phyloP scores from a whole-genome alignment of 2,888 invertebrate genomes.

The Nephrotoma appendiculata region DNA sequence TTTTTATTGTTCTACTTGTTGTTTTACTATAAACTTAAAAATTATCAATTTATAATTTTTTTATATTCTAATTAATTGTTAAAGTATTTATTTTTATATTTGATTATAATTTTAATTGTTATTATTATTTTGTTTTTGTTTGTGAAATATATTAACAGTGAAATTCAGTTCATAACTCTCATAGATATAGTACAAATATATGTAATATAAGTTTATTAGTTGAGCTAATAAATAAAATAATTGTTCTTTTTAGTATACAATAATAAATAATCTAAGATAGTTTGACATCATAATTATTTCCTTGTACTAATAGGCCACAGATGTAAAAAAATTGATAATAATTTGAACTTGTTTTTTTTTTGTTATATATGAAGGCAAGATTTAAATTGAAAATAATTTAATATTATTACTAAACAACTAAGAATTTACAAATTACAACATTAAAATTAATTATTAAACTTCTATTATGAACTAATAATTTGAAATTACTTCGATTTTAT shows the following conservation, averaged over 20 bases:
- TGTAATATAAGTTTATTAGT: background rate
- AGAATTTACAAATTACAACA: background rate
- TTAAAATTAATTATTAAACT: background rate
- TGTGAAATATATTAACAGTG: background rate
- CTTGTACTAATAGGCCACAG: background rate
- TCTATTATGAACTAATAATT: background rate
- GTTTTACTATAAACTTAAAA: background rate
- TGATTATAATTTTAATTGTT: background rate
- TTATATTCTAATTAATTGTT: background rate
- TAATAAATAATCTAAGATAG: background rate
- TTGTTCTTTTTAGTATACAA: background rate
- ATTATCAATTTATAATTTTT: background rate
- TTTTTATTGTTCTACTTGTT: background rate
- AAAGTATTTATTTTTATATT: background rate
- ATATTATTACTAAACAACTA: background rate
- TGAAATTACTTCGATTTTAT: background rate
- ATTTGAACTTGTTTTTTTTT: background rate
- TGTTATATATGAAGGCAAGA: background rate
- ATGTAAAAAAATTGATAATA: background rate
- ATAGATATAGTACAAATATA: background rate
- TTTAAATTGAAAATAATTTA: background rate
- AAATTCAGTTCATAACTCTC: background rate
- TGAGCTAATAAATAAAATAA: background rate
- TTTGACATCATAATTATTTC: background rate
- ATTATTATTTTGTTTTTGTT: background rate